These are phyloP conservation scores for Drosophila kikkawai DNA, from an alignment of 1,140 invertebrate genomes.

Conservation along the genomic window DNA sequence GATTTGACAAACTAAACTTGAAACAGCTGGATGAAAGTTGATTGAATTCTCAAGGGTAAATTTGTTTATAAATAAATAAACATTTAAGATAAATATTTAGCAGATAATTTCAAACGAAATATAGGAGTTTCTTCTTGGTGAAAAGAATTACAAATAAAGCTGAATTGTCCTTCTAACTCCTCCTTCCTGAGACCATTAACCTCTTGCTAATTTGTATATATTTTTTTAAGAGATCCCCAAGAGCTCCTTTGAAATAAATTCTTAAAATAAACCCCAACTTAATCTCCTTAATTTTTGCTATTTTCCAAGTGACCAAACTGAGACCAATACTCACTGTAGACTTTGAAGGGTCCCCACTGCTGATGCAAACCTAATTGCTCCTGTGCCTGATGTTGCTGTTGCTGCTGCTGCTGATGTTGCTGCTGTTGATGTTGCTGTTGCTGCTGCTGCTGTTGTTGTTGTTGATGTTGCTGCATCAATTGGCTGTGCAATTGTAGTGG, in stretches of 20 bases:
- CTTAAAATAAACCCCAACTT: slow-evolving; percentile 11
- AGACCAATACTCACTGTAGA: slow-evolving; percentile 87
- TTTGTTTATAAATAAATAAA: neutral
- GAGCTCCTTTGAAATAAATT: neutral
- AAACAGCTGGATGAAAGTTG: neutral
- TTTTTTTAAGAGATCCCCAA: neutral
- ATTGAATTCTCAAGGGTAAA: neutral
- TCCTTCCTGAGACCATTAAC: neutral
- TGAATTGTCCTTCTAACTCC: neutral
- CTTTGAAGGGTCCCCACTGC: slow-evolving; percentile 86
- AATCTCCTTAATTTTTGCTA: neutral
- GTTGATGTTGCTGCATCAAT: slow-evolving; percentile 79
- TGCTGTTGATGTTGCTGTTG: slow-evolving; percentile 69
- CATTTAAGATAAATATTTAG: neutral
- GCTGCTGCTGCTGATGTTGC: slow-evolving; percentile 64
- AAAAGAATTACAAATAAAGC: neutral
- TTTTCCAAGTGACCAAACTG: slow-evolving; percentile 6
- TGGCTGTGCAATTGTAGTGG: slow-evolving; percentile 74
- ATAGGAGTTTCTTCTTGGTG: neutral
- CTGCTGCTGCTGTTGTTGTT: slow-evolving; percentile 63
- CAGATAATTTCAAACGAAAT: too few relatives aligned
- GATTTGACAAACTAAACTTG: slow-evolving; percentile 40
- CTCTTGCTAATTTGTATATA: neutral
- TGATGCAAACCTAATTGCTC: slow-evolving; percentile 82
- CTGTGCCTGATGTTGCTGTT: slow-evolving; percentile 61